Conservation (phyloP, 2,888 invertebrate genomes). For the Icerya purchasi region DNA sequence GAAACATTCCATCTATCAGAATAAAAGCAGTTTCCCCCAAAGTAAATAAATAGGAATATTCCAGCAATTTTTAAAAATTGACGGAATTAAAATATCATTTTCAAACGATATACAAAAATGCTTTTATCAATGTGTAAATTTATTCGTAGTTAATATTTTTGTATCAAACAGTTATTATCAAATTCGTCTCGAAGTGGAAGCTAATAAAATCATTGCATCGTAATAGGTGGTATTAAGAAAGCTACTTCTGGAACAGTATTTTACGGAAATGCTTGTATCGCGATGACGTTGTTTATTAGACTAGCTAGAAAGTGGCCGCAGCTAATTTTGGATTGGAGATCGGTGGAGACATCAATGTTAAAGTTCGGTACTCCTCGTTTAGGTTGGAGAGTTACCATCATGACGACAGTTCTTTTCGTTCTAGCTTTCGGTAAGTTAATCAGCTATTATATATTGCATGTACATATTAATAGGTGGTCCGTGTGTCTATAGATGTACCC, state of each 20-base stretch:
- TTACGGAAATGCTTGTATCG: conserved; percentile 18
- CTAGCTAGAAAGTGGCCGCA: conserved; percentile 18
- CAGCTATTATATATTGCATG: neutral
- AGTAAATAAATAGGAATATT: too few relatives aligned
- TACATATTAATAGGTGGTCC: neutral
- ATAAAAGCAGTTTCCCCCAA: too few relatives aligned
- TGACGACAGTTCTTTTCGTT: conserved; percentile 15
- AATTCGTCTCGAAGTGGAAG: too few relatives aligned
- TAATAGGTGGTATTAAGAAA: conserved; percentile 18
- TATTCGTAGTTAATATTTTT: too few relatives aligned
- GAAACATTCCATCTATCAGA: too few relatives aligned
- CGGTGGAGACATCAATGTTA: conserved; percentile 17
- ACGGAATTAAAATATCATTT: too few relatives aligned
- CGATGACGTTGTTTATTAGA: conserved; percentile 16
- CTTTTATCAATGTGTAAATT: too few relatives aligned
- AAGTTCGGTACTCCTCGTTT: conserved; percentile 17
- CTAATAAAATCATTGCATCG: too few relatives aligned
- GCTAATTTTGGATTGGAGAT: conserved; percentile 16
- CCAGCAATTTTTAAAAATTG: too few relatives aligned
- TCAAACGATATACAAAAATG: too few relatives aligned
- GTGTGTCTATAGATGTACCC: neutral
- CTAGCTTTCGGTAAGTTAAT: conserved; percentile 18
- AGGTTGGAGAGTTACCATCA: conserved; percentile 16
- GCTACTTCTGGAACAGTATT: conserved; percentile 19
- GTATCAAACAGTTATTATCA: too few relatives aligned